Evolutionary conservation across 2,888 invertebrate genomes (phyloP), one percentile per base, ranked within the genome.

Genomic region (Boloria euphrosyne): DNA sequence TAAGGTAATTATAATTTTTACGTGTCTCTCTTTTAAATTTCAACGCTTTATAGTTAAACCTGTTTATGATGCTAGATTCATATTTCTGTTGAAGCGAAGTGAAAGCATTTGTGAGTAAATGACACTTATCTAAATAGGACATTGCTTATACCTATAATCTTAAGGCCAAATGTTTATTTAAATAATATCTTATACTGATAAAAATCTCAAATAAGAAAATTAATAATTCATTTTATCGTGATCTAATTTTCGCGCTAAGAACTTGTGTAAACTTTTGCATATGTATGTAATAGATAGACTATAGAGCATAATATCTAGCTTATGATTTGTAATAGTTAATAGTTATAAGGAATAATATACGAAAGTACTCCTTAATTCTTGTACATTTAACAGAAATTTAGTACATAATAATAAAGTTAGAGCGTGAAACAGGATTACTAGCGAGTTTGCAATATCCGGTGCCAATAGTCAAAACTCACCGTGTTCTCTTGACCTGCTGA

Each of bases 101-200:
- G 65, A 62, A 68, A 68, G 57, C 65, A 62, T 62, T 65, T 58
- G 22, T 43, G 60, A 64, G 60, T 61, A 46, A 67, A 43, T 49
- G 43, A 49, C 38, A 55, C 58, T 59, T 68, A 66, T 66, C 66
- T 66, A 60, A 66, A 62, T 68, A 62, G 65, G 18, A 54, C 54
- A 63, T 59, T 52, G 59, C 31, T 62, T 63, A 63, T 38, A 62
- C 51, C 57, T 66, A 62, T 63, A 50, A 46, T 63, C 49, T 53
- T 62, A 62, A 61, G 55, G 57, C 59, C 31, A 64, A 47, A 58
- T 58, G 62, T 51, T 62, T 62, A 22, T 62, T 38, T 10, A 38
- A 38, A 58, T 58, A 16, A 62, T 62, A 49, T 46, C 60, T 66
- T 62, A 65, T 58, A 63, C 60, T 46, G 64, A 67, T 67, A 54